Base-by-base conservation (phyloP, 2,113 vertebrate species). In the Varanus salvator region DNA sequence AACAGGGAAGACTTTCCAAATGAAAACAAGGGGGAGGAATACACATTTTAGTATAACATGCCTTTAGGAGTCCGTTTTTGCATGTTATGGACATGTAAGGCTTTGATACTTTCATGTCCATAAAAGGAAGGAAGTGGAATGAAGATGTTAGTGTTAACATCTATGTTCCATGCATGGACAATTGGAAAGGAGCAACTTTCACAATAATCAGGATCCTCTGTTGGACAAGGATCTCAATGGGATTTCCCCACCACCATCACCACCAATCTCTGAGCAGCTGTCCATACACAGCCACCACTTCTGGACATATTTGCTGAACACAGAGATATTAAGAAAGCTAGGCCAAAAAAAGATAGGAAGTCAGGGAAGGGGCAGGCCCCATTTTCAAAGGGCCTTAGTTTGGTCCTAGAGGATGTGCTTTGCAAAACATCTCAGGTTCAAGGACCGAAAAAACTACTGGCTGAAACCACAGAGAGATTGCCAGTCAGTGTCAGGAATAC, bases 1-100 rank as follows among this genome's bases (percentile, higher is more conserved):
- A 92, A 84, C 88, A 34, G 27, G 52, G 31, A 95, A 88, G 3
- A 31, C 85, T 82, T 78, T 91, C 3, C 88, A 91, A 92, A 72
- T 29, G 71, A 85, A 68, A 91, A 82, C 87, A 90, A 23, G 4
- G 87, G 92, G 12, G 60, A 3, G 19, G 60, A 19, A 68, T 7
- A 54, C 11, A 87, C 54, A 77, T 87, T 85, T 68, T 52, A 71
- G 5, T 38, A 25, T 81, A n/a, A 66, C 0, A 72, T 3, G 9
- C 31, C 80, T 82, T 76, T 84, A 71, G 80, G 31, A 82, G 57
- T 12, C 57, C 8, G 2, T 60, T 60, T 80, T 21, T 64, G 57
- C 80, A 64, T 83, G 34, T 44, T 83, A 64, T 15, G 2, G 19
- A 14, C 48, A 50, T 48, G 15, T 48, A 29, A 84, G n/a, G 34